phyloP scores from a whole-genome alignment of 2,888 invertebrate genomes.

The Nyleta sp. region DNA sequence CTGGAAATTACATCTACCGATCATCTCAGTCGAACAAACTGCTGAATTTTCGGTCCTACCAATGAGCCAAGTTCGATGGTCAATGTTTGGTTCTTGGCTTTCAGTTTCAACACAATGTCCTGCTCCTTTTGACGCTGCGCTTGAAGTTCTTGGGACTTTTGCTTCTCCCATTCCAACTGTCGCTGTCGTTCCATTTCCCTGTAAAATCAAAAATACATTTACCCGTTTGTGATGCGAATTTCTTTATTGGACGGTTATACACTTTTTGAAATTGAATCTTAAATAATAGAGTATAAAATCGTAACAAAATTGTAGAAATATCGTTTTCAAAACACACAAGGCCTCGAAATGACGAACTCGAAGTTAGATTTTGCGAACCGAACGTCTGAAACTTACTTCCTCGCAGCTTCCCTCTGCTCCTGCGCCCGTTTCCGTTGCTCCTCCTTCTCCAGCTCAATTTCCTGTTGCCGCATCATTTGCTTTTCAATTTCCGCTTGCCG shows the following conservation, averaged over 20 bases:
- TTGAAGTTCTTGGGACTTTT: conserved; percentile 93
- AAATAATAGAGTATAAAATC: conserved; percentile 2
- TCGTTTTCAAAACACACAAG: too few relatives aligned
- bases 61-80: conserved; percentile 87
- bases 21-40: too few relatives aligned
- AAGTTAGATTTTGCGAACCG: too few relatives aligned
- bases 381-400: conserved; percentile 84
- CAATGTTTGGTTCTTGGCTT: conserved; percentile 93
- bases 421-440: conserved; percentile 91
- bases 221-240: too few relatives aligned
- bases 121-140: conserved; percentile 93
- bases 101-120: conserved; percentile 91
- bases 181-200: conserved; percentile 97
- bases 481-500: conserved; percentile 94
- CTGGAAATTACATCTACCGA: too few relatives aligned
- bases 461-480: conserved; percentile 90
- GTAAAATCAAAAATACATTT: conserved; percentile 41
- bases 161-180: conserved; percentile 98
- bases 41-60: conserved; percentile 81
- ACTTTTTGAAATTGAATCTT: too few relatives aligned
- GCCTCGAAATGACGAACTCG: too few relatives aligned
- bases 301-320: too few relatives aligned
- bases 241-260: too few relatives aligned
- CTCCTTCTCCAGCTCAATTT: conserved; percentile 89
- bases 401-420: conserved; percentile 91